Base-by-base conservation (phyloP, 2,888 invertebrate species). In the Zaprionus lineosus region DNA sequence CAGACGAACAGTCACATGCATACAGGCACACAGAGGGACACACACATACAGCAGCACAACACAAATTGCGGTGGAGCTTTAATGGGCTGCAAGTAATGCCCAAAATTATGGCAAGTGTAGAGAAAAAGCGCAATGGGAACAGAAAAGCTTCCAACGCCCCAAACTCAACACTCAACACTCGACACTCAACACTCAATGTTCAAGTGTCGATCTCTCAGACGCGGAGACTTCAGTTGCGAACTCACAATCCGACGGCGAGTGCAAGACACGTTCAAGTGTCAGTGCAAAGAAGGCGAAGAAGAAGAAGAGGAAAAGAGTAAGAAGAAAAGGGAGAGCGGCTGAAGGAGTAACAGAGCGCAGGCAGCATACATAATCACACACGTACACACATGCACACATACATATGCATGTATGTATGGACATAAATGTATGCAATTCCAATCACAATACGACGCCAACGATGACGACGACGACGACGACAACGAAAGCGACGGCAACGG, bases 231-330 rank as follows among this genome's bases (percentile, higher is more conserved):
- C 14, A 19, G 39, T 36, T 36, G 1, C 28, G 19, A n/a, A 41
- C 41, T 52, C 18, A 40, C 24, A 46, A 31, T 41, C 33, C 51
- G n/a, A n/a, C n/a, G 67, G 31, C 29, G 67, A 69, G 69, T 65
- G 70, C 50, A 65, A 60, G 70, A 50, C 41, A 65, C 69, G 66
- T 63, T 71, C 71, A 67, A 71, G 71, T 67, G 67, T 4, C 34
- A 29, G 66, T n/a, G 60, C 59, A 33, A 52, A 65, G 44, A 24
- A 41, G 48, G 31, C 31, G 14, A 28, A 28, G 39, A 28, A 47
- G 48, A 16, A 40, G 48, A n/a, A 24, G 11, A 29, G 50, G 36
- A 53, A 31, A 24, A 51, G 28, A 47, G 43, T 46, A 44, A 39
- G 11, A n/a, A 39, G n/a, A 7, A 6, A 34, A 34, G 16, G 0